Base-by-base conservation (phyloP, 2,888 invertebrate species). In the Amiota mariae region DNA sequence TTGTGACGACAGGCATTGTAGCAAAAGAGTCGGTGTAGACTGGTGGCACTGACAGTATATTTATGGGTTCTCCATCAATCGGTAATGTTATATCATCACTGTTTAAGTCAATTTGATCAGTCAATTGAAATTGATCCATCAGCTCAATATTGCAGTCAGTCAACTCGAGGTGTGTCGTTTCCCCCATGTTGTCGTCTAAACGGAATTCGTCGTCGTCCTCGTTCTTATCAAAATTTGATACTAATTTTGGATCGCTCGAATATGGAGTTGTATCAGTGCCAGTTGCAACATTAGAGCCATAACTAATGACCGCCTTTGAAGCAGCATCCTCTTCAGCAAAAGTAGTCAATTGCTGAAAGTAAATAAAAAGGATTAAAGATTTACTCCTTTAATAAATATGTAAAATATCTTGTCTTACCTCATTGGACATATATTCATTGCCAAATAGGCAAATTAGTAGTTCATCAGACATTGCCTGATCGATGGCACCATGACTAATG, bases 61-160 rank as follows among this genome's bases (percentile, higher is more conserved):
- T 84, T 47, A 83, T 87, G 2, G 86, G 80, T 61, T 85, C 81
- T n/a, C 85, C 80, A 11, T 78, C 78, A 10, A 80, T 36, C 1
- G 84, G 85, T 72, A 87, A 75, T 64, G 82, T 80, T 57, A 88
- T 85, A 15, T 87, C 88, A 0, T 86, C 87, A 63, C 86, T 87
- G 73, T 84, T 83, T 18, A 89, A 75, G 75, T 89, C 89, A 47
- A 89, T 87, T 77, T 89, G 88, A 78, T 89, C 85, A 1, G 88
- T 89, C 47, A 87, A 73, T 66, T 89, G 87, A 72, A 87, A 88
- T 73, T 89, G 87, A 79, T 89, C 89, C 88, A 89, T 89, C 9
- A 89, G 78, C 74, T 89, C 89, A 67, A 89, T 89, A 74, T 89
- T 88, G 73, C 89, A 89, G 72, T 89, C 89, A 9, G 85, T 86